Percentiles rank a stretch among this genome's conserved stretches.
These are phyloP conservation scores for Periophthalmus magnuspinnatus DNA, from an alignment of 2,797 vertebrate genomes.

Conservation along the genomic window DNA sequence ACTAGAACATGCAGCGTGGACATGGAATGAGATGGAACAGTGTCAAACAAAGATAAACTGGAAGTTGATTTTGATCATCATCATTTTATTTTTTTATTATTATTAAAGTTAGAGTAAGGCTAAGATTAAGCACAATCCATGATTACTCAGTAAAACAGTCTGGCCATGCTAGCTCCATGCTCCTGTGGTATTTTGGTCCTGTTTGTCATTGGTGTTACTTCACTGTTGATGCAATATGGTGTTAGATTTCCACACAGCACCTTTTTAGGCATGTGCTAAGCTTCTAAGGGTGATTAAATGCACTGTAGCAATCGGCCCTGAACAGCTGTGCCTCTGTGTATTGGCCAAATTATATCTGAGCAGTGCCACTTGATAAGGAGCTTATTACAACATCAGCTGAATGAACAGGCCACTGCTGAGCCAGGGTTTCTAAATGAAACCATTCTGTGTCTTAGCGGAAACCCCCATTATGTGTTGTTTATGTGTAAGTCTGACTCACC, in stretches of 20 bases:
- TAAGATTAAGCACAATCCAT: background rate
- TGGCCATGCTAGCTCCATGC: background rate
- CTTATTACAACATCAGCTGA: conserved; percentile 55
- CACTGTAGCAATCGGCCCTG: conserved; percentile 32
- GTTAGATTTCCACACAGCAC: conserved; percentile 49
- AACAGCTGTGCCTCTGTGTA: conserved; percentile 46
- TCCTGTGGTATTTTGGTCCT: conserved; percentile 33
- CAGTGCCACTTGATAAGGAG: conserved; percentile 48
- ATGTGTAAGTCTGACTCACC: conserved; percentile 70
- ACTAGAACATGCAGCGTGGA: background rate
- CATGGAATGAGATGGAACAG: conserved; percentile 4
- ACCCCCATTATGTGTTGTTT: background rate
- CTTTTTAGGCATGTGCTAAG: conserved; percentile 52
- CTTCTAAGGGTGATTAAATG: conserved; percentile 55
- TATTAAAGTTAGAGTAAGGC: background rate
- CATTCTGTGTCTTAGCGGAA: conserved; percentile 9
- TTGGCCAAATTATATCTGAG: conserved; percentile 43
- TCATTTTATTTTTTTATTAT: background rate
- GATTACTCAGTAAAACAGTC: background rate
- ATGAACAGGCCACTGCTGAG: conserved; percentile 8
- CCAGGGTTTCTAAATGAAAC: conserved; percentile 18
- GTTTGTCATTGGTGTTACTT: conserved; percentile 23
- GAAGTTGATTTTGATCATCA: background rate
- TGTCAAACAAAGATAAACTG: conserved; percentile 17
- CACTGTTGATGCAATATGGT: conserved; percentile 38